Evolutionary conservation across 2,797 vertebrate species (phyloP).

Genomic region (Sorex maritimensis): DNA sequence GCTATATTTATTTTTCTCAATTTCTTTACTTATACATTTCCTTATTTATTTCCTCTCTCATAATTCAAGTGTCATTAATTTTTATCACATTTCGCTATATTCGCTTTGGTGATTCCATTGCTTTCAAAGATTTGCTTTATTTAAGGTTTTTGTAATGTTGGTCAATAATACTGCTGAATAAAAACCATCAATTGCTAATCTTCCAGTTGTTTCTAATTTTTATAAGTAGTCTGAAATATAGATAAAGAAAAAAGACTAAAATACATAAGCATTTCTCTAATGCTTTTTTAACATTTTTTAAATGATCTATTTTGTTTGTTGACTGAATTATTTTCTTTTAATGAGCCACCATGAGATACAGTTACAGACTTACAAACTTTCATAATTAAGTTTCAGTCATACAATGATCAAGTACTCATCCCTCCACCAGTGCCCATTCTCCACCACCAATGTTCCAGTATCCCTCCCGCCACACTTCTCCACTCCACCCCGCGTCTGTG

Average conservation of each 20-base stretch:
- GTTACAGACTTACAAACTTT: too few relatives aligned
- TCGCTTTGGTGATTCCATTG: conserved; percentile 53
- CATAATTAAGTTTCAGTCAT: too few relatives aligned
- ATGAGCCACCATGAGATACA: too few relatives aligned
- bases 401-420: too few relatives aligned
- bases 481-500: too few relatives aligned
- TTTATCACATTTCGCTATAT: conserved; percentile 39
- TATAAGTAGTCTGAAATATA: conserved; percentile 42
- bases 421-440: too few relatives aligned
- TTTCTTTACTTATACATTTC: conserved; percentile 45
- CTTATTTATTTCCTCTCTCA: conserved; percentile 62
- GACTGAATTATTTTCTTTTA: too few relatives aligned
- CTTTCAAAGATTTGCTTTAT: conserved; percentile 73
- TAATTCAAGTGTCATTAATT: conserved; percentile 62
- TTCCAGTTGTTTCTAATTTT: conserved; percentile 57
- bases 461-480: too few relatives aligned
- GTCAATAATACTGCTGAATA: conserved; percentile 66
- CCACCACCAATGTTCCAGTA: too few relatives aligned
- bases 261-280: background rate
- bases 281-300: background rate
- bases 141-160: conserved; percentile 74
- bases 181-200: conserved; percentile 66
- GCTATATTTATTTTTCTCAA: conserved; percentile 32
- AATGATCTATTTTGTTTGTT: too few relatives aligned
- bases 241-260: background rate